phyloP scores from a whole-genome alignment of 2,113 vertebrate species.

The Alethe diademata region DNA sequence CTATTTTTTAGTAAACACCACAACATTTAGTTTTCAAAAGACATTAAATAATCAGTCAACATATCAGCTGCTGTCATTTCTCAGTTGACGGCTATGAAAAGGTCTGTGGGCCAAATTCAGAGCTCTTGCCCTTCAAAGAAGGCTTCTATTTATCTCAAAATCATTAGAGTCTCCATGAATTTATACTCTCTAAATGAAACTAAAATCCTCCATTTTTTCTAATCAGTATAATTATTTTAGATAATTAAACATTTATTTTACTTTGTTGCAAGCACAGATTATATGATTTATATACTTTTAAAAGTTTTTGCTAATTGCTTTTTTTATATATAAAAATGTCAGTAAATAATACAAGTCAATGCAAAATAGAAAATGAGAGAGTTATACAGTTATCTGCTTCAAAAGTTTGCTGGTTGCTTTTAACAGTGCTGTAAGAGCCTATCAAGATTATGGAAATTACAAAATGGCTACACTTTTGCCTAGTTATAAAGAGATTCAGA shows the following conservation, averaged over 20 bases:
- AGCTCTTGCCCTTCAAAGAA: neutral
- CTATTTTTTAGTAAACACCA: slow-evolving; percentile 29
- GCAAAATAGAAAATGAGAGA: neutral
- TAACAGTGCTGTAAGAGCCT: neutral
- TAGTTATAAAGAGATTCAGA: neutral
- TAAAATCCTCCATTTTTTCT: neutral
- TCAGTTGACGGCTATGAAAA: neutral
- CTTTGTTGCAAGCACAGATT: neutral
- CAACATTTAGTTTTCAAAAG: slow-evolving; percentile 39
- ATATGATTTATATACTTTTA: neutral
- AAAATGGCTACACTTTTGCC: neutral
- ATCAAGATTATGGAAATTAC: neutral
- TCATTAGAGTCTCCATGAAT: neutral
- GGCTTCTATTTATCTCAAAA: neutral
- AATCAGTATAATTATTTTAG: neutral
- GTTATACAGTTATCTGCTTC: neutral
- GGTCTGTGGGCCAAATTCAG: neutral
- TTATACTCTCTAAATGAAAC: neutral
- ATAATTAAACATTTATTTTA: neutral
- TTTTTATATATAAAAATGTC: neutral
- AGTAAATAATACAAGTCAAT: neutral
- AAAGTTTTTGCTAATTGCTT: neutral
- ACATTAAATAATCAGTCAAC: slow-evolving; percentile 19
- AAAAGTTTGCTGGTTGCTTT: neutral
- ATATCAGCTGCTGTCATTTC: neutral